Conservation (phyloP, 2,113 vertebrate genomes). For the Trichechus manatus region DNA sequence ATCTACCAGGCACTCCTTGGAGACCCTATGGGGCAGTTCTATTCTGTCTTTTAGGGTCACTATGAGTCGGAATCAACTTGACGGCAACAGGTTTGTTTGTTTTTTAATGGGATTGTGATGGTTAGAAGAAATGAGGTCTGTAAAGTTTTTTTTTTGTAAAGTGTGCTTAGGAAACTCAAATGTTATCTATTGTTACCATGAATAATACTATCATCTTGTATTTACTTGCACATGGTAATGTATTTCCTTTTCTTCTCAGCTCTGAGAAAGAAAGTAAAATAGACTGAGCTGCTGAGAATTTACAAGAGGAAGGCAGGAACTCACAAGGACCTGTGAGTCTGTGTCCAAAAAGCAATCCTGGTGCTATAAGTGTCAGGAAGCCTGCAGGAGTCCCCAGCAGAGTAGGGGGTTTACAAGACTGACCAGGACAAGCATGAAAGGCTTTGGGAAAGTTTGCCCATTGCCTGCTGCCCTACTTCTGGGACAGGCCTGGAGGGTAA, state of each 20-base stretch:
- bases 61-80: no score
- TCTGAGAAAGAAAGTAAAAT: conserved; percentile 43
- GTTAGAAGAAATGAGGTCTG: conserved; percentile 38
- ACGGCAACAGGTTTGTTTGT: no score
- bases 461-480: not conserved
- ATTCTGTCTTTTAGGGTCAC: no score
- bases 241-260: conserved; percentile 49
- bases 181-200: not conserved
- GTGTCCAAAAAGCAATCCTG: conserved; percentile 21
- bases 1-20: no score
- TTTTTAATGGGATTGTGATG: not conserved
- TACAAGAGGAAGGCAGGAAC: not conserved
- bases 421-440: not conserved
- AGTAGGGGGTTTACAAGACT: not conserved
- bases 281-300: conserved; percentile 1
- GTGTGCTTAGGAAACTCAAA: not conserved
- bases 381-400: not conserved
- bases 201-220: not conserved
- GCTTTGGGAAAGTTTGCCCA: not conserved
- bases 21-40: no score
- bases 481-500: not conserved
- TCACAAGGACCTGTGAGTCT: not conserved
- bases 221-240: not conserved
- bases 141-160: not conserved
- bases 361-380: not conserved